Evolutionary conservation across 2,113 vertebrate genomes (phyloP).

Genomic region (Eleginops maclovinus): DNA sequence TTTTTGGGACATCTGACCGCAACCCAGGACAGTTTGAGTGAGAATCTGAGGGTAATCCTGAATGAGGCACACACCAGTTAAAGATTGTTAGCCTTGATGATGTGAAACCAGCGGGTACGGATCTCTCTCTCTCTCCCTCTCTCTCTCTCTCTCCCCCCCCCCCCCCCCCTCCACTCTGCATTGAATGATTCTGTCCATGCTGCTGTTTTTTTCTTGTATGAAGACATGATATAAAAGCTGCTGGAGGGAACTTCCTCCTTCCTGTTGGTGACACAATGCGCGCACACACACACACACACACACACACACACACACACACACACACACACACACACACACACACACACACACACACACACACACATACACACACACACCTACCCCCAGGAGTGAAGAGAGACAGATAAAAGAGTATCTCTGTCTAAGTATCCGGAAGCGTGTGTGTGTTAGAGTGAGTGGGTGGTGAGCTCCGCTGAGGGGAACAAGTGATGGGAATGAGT

Average conservation of each 20-base stretch:
- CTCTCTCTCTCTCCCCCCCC: neutral
- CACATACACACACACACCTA: constrained; percentile 13
- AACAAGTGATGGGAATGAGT: constrained; percentile 59
- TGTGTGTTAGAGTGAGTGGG: constrained; percentile 36
- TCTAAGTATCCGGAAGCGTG: constrained; percentile 58
- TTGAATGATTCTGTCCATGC: constrained; percentile 36
- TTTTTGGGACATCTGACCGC: too few species aligned
- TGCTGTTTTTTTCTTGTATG: constrained; percentile 27
- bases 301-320: neutral
- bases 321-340: neutral
- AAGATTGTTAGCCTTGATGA: constrained; percentile 12
- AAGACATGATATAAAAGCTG: constrained; percentile 41
- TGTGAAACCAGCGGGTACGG: constrained; percentile 17
- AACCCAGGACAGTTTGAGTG: too few species aligned
- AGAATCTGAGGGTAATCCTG: too few species aligned
- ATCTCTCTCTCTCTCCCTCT: too few species aligned
- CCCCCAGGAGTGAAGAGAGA: constrained; percentile 42
- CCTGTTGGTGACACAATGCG: constrained; percentile 62
- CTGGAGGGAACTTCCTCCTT: constrained; percentile 73
- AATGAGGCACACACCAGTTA: neutral
- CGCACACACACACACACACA: constrained; percentile 6
- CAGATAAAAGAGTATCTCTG: constrained; percentile 71
- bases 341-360: constrained; percentile 5
- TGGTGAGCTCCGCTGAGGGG: constrained; percentile 53
- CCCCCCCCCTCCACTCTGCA: neutral